These are phyloP conservation scores for Drosophila borealis DNA, from an alignment of 2,888 invertebrate species.

Conservation along the genomic window DNA sequence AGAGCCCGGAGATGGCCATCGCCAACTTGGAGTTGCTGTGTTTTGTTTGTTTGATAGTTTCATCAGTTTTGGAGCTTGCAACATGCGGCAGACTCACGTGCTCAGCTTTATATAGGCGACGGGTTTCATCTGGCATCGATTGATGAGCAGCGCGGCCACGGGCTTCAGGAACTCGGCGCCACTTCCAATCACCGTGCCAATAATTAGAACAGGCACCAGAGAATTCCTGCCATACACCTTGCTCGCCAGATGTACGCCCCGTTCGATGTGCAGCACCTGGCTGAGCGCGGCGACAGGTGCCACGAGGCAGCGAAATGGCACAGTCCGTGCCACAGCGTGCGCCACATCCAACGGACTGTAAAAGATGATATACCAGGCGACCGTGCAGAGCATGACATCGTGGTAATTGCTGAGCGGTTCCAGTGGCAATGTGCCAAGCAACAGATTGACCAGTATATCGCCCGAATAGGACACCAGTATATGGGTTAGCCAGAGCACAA, in stretches of 20 bases:
- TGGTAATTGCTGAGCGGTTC: constrained; percentile 57
- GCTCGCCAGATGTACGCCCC: constrained; percentile 49
- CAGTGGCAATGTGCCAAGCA: constrained; percentile 60
- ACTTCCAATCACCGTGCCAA: constrained; percentile 68
- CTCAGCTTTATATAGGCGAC: constrained; percentile 59
- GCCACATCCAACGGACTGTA: constrained; percentile 61
- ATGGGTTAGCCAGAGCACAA: constrained; percentile 60
- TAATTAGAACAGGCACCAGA: constrained; percentile 56
- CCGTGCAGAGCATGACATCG: constrained; percentile 53
- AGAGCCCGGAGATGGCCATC: constrained; percentile 46
- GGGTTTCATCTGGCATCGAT: constrained; percentile 59
- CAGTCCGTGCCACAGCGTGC: constrained; percentile 25
- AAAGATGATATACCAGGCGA: constrained; percentile 64
- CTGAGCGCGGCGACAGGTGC: constrained; percentile 51
- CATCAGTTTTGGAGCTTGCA: neutral
- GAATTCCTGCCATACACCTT: constrained; percentile 50
- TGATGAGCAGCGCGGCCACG: constrained; percentile 57
- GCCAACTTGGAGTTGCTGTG: constrained; percentile 67
- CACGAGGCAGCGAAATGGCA: constrained; percentile 50
- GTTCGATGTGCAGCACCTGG: constrained; percentile 64
- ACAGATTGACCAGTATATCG: constrained; percentile 61
- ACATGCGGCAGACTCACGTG: constrained; percentile 51
- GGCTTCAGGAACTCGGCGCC: constrained; percentile 69
- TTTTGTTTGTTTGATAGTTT: neutral
- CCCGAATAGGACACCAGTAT: constrained; percentile 61